Conservation (phyloP, 2,113 vertebrate species). For the Enhydra lutris region DNA sequence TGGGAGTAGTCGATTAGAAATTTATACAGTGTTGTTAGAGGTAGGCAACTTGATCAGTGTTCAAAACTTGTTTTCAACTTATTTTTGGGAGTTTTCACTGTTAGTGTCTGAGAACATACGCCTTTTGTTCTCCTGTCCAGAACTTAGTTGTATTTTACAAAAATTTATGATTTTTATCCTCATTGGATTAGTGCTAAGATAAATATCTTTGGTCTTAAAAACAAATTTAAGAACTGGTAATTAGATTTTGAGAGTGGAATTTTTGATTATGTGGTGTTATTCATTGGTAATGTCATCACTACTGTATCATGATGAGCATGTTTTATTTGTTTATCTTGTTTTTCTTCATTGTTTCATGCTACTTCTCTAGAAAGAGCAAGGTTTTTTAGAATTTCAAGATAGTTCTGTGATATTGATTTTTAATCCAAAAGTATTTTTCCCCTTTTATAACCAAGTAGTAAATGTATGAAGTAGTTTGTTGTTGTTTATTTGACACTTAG, state of each 20-base stretch:
- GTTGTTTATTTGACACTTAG: neutral
- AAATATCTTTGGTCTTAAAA: neutral
- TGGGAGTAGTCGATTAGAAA: neutral
- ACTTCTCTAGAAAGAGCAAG: neutral
- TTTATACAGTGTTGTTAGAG: neutral
- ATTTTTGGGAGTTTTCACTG: neutral
- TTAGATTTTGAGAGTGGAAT: neutral
- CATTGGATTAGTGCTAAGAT: neutral
- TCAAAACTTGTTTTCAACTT: neutral
- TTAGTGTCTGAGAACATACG: neutral
- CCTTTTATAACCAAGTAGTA: neutral
- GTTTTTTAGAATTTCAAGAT: slow-evolving; percentile 13
- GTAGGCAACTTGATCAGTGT: neutral
- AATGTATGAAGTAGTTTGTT: neutral
- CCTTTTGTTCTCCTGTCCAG: neutral
- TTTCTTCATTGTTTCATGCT: neutral
- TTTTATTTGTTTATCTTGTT: neutral
- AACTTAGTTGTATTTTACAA: slow-evolving; percentile 14
- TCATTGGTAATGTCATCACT: neutral
- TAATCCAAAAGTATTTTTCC: neutral
- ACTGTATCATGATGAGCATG: neutral
- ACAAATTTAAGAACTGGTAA: neutral
- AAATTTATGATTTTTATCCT: neutral
- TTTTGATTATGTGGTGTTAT: neutral
- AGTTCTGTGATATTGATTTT: neutral